Conservation (phyloP, 2,113 vertebrate genomes). For the Thunnus maccoyii region DNA sequence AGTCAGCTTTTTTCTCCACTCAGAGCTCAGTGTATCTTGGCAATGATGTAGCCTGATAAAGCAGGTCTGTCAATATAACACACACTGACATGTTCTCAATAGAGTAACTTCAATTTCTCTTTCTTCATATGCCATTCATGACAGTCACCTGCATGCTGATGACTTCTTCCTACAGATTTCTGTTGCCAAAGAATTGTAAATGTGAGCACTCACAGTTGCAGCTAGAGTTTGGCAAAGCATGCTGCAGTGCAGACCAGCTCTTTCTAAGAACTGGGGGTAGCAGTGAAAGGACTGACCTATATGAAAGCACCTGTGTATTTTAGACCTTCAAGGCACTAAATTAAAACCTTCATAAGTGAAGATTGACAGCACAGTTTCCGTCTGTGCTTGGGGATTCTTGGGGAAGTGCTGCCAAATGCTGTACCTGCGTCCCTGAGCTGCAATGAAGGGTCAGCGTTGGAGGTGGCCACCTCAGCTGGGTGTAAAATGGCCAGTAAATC, state of each 20-base stretch:
- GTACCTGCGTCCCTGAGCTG: conserved; percentile 62
- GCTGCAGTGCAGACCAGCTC: conserved; percentile 58
- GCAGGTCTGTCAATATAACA: conserved; percentile 55
- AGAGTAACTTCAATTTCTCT: conserved; percentile 49
- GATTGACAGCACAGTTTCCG: conserved; percentile 64
- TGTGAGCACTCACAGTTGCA: conserved; percentile 24
- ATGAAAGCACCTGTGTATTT: conserved; percentile 58
- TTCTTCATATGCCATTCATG: conserved; percentile 46
- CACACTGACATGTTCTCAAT: conserved; percentile 63
- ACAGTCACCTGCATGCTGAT: conserved; percentile 51
- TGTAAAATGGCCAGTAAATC: conserved; percentile 76
- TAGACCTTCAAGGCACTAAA: conserved; percentile 51
- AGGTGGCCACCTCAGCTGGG: conserved; percentile 72
- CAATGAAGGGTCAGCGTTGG: conserved; percentile 69
- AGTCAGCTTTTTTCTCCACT: conserved; percentile 45
- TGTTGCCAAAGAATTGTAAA: conserved; percentile 26
- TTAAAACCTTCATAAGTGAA: conserved; percentile 66
- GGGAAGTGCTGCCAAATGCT: conserved; percentile 66
- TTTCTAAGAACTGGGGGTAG: conserved; percentile 45
- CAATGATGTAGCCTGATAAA: conserved; percentile 29
- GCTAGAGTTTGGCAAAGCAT: conserved; percentile 8
- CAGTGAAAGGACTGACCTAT: conserved; percentile 43
- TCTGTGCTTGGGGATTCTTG: conserved; percentile 60
- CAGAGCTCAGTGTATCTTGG: conserved; percentile 36
- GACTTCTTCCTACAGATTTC: conserved; percentile 24